phyloP scores from a whole-genome alignment of 2,113 vertebrate genomes.

The Arizona elegans region DNA sequence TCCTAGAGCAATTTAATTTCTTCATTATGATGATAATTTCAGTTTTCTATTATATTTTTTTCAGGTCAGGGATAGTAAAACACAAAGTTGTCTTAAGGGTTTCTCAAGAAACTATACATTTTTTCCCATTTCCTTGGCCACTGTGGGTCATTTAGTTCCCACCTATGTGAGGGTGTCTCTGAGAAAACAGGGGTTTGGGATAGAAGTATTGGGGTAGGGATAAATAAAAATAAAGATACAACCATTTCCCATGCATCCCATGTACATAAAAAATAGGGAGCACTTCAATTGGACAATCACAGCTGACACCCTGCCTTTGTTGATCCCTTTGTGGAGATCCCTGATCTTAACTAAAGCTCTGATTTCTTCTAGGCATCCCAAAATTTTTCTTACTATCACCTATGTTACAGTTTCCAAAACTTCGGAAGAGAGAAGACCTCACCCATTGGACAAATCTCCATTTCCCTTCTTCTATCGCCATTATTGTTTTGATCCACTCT shows the following conservation, averaged over 20 bases:
- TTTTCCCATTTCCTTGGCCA: background rate
- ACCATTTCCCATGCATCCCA: background rate
- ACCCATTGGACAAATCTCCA: background rate
- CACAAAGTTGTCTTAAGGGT: background rate
- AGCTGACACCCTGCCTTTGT: background rate
- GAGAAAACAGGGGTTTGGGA: background rate
- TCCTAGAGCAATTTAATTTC: background rate
- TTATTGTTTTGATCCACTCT: background rate
- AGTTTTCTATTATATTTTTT: background rate
- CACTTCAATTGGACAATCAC: background rate
- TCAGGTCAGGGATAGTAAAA: background rate
- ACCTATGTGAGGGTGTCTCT: background rate
- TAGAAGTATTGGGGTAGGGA: background rate
- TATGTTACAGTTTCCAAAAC: background rate
- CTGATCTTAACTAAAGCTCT: background rate
- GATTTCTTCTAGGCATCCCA: background rate
- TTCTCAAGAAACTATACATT: background rate
- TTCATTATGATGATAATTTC: background rate
- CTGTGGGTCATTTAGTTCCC: background rate
- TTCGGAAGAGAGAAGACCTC: background rate
- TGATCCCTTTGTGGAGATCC: background rate
- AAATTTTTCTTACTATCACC: background rate
- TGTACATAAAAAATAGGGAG: background rate
- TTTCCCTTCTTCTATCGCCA: background rate
- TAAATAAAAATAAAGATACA: background rate